Percentiles rank a stretch among this genome's conserved stretches.
These are phyloP conservation scores for Pseudopodoces humilis DNA, from an alignment of 2,113 vertebrate species.

Conservation along the genomic window DNA sequence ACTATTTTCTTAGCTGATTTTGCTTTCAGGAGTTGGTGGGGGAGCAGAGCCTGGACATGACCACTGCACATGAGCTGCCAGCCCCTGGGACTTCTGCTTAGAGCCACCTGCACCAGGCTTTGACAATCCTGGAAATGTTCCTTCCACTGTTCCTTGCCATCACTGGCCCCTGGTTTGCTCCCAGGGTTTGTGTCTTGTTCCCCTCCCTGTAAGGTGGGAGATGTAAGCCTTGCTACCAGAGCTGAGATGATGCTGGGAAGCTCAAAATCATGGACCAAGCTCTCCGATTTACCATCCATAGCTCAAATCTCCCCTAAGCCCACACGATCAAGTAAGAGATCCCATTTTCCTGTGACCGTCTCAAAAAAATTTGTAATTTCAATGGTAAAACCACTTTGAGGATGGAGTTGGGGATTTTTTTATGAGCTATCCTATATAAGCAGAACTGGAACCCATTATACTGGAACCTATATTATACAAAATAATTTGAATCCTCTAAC, in stretches of 20 bases:
- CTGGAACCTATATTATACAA: neutral
- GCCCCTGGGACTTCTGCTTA: neutral
- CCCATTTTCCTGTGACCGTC: neutral
- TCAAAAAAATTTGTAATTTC: neutral
- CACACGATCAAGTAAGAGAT: neutral
- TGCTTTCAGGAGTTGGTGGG: neutral
- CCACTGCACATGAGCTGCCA: fast-evolving
- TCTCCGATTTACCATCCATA: neutral
- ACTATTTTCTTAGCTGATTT: neutral
- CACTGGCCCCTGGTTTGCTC: neutral
- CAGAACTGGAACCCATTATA: neutral
- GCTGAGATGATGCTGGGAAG: neutral
- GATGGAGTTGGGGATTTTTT: neutral
- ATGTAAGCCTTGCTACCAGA: neutral
- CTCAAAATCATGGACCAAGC: neutral
- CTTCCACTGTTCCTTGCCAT: neutral
- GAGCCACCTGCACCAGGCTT: neutral
- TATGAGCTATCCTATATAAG: neutral
- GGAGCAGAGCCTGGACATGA: neutral
- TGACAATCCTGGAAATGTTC: neutral
- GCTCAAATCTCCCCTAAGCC: neutral
- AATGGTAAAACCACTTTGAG: neutral
- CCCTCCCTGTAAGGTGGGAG: neutral
- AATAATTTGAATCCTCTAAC: neutral
- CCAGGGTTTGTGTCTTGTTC: neutral